These are phyloP conservation scores for Sebastes nivosus DNA, from an alignment of 2,797 vertebrate genomes.

Conservation along the genomic window DNA sequence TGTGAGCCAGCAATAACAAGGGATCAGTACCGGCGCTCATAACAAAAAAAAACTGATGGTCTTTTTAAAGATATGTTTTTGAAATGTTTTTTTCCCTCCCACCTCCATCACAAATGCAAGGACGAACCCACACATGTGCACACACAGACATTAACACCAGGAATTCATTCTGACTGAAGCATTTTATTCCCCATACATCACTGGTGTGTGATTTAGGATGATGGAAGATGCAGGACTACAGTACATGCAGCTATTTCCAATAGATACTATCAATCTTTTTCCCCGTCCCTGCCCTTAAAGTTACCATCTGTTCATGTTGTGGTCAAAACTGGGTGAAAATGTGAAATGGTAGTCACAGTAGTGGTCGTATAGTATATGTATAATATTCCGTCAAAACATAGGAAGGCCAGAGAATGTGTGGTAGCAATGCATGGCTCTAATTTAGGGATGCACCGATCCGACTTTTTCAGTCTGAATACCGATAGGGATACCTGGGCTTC, in stretches of 20 bases:
- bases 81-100: slow-evolving; percentile 34
- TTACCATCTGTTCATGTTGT: slow-evolving; percentile 30
- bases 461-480: not conserved
- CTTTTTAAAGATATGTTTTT: slow-evolving; percentile 72
- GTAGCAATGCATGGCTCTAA: too few species aligned
- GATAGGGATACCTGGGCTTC: not conserved
- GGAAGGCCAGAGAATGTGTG: not conserved
- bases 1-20: slow-evolving; percentile 29
- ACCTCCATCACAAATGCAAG: slow-evolving; percentile 32
- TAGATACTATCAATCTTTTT: slow-evolving; percentile 23
- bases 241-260: slow-evolving; percentile 35
- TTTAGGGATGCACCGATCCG: too few species aligned
- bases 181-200: slow-evolving; percentile 41
- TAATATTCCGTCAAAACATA: not conserved
- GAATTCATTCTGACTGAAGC: slow-evolving; percentile 34
- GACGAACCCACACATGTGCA: slow-evolving; percentile 11
- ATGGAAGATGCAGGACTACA: slow-evolving; percentile 23
- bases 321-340: slow-evolving; percentile 24
- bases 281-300: slow-evolving; percentile 11
- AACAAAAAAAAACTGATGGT: slow-evolving; percentile 52
- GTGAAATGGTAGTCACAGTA: too few species aligned
- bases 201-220: slow-evolving; percentile 13
- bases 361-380: not conserved
- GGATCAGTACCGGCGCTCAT: slow-evolving; percentile 50
- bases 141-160: slow-evolving; percentile 37